These are phyloP conservation scores for Homalodisca vitripennis DNA, from an alignment of 1,140 invertebrate genomes.

Conservation along the genomic window DNA sequence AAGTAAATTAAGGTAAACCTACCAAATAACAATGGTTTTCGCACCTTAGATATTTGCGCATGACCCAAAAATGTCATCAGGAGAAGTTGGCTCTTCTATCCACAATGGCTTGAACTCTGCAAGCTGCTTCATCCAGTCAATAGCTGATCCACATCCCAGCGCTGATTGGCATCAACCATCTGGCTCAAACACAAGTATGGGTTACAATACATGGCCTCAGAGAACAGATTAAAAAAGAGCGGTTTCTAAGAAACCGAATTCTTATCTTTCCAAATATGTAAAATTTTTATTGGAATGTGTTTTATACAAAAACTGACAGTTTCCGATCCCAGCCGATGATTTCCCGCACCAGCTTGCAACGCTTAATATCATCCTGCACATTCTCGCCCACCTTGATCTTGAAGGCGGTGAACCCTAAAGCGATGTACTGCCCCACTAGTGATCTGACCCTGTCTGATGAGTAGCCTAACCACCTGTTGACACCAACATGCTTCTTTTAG, in stretches of 20 bases:
- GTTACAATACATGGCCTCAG: too few relatives aligned
- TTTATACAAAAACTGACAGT: too few relatives aligned
- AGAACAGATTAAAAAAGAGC: too few relatives aligned
- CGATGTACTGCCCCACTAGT: conserved; percentile 70
- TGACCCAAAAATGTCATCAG: conserved; percentile 89
- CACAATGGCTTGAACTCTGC: conserved; percentile 73
- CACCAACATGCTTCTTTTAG: too few relatives aligned
- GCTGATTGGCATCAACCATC: conserved; percentile 93
- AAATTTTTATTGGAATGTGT: too few relatives aligned
- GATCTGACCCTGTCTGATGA: conserved; percentile 63
- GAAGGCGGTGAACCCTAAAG: conserved; percentile 75
- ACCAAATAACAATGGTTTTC: too few relatives aligned
- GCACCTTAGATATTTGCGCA: conserved; percentile 65
- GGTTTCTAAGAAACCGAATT: too few relatives aligned
- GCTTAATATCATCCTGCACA: conserved; percentile 72
- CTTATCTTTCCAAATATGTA: too few relatives aligned
- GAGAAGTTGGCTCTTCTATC: conserved; percentile 94
- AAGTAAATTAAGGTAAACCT: too few relatives aligned
- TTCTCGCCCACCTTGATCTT: conserved; percentile 88
- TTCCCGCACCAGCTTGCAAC: conserved; percentile 68
- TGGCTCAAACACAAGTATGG: too few relatives aligned
- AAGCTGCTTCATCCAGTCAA: conserved; percentile 81
- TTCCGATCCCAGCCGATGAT: conserved; percentile 72
- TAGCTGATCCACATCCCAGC: conserved; percentile 84
- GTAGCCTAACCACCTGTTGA: conserved; percentile 85